Conservation (phyloP, 2,888 invertebrate genomes). For the Macrosiphum euphorbiae region DNA sequence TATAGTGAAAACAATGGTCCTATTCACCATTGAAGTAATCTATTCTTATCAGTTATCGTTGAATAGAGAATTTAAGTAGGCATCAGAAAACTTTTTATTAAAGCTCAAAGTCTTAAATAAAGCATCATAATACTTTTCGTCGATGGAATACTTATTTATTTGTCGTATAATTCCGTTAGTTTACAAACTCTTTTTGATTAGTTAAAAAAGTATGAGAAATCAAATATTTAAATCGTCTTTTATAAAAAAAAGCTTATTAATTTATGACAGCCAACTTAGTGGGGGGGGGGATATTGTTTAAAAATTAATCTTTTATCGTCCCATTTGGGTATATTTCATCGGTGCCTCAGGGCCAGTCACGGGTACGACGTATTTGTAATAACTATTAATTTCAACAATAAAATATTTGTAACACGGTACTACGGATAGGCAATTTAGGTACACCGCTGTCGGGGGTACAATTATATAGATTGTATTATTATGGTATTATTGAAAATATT, state of each 20-base stretch:
- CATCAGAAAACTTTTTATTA: too few relatives aligned
- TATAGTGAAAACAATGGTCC: too few relatives aligned
- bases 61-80: too few relatives aligned
- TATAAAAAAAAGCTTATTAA: not conserved
- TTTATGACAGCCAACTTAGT: not conserved
- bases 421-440: slow-evolving; percentile 1
- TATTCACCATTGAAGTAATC: too few relatives aligned
- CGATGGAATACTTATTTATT: not conserved
- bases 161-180: not conserved
- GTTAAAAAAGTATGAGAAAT: not conserved
- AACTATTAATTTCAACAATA: not conserved
- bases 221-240: not conserved
- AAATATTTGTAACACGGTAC: not conserved
- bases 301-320: not conserved
- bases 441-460: not conserved
- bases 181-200: not conserved
- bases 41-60: too few relatives aligned
- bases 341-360: not conserved
- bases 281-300: too few relatives aligned
- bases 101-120: not conserved
- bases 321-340: not conserved
- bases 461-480: not conserved
- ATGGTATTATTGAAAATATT: not conserved
- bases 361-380: not conserved
- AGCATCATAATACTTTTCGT: not conserved